Conservation (phyloP, 1,140 invertebrate genomes). For the Homarus americanus region DNA sequence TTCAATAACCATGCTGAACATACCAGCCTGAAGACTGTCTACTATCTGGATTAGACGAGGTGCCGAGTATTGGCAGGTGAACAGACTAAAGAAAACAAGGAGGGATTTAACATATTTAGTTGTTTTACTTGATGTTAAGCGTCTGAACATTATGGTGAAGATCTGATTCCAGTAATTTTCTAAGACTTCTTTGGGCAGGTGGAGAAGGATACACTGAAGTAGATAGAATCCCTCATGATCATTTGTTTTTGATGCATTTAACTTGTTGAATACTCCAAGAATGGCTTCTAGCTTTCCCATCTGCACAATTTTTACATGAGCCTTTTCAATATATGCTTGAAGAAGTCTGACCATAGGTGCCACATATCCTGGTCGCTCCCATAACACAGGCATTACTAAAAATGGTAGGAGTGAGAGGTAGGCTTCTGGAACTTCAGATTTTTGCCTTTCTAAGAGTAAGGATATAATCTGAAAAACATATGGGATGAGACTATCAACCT, state of each 20-base stretch:
- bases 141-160: slow-evolving; percentile 93
- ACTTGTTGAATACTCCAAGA: slow-evolving; percentile 96
- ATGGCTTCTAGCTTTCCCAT: slow-evolving; percentile 86
- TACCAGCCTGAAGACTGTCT: slow-evolving; percentile 92
- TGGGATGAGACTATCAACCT: slow-evolving; percentile 85
- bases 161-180: slow-evolving; percentile 91
- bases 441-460: slow-evolving; percentile 90
- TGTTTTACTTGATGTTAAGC: slow-evolving; percentile 94
- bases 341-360: slow-evolving; percentile 93
- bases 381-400: slow-evolving; percentile 91
- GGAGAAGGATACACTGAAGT: slow-evolving; percentile 86
- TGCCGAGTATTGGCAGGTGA: slow-evolving; percentile 88
- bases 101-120: slow-evolving; percentile 94
- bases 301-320: slow-evolving; percentile 85
- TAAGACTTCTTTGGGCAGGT: slow-evolving; percentile 80
- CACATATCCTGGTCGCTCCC: slow-evolving; percentile 95
- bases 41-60: slow-evolving; percentile 86
- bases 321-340: slow-evolving; percentile 89
- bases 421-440: slow-evolving; percentile 83
- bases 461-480: slow-evolving; percentile 89
- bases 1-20: slow-evolving; percentile 97
- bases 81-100: slow-evolving; percentile 93
- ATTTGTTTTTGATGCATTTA: slow-evolving; percentile 96
- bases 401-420: slow-evolving; percentile 95
- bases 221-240: slow-evolving; percentile 98